Evolutionary conservation across 2,888 invertebrate genomes (phyloP).

Genomic region (Octonoba sinensis): DNA sequence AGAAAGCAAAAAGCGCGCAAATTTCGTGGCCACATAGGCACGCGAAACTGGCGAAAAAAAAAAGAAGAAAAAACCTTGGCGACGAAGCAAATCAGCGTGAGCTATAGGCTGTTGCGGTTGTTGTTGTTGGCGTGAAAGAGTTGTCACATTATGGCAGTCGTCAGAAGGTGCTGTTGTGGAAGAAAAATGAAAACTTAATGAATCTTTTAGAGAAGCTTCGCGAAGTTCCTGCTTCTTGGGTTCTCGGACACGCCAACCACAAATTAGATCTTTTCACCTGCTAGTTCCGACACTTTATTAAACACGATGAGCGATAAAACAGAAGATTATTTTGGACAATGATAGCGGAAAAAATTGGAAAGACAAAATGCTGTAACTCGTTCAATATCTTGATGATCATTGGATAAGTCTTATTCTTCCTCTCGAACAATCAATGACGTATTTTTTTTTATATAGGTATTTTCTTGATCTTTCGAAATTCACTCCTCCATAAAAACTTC

Average conservation of each 20-base stretch:
- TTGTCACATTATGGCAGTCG: constrained; percentile 59
- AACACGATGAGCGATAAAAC: constrained; percentile 10
- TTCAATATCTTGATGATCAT: too few relatives aligned
- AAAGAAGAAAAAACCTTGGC: not conserved
- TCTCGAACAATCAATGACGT: too few relatives aligned
- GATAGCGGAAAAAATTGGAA: too few relatives aligned
- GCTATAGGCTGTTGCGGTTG: constrained; percentile 22
- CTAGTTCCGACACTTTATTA: constrained; percentile 38
- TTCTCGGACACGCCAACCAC: constrained; percentile 47
- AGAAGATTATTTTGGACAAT: too few relatives aligned
- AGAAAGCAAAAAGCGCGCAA: too few relatives aligned
- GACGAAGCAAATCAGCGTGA: not conserved
- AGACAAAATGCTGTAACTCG: too few relatives aligned
- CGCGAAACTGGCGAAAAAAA: constrained; percentile 11
- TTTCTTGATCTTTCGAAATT: too few relatives aligned
- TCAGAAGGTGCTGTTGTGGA: constrained; percentile 44
- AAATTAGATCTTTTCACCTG: constrained; percentile 57
- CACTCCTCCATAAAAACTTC: too few relatives aligned
- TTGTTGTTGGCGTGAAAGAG: constrained; percentile 56
- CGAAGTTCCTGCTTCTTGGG: constrained; percentile 22
- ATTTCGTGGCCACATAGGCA: not conserved
- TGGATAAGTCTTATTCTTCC: too few relatives aligned
- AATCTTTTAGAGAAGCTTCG: constrained; percentile 48
- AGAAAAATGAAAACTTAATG: constrained; percentile 62
- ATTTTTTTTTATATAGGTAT: too few relatives aligned